Evolutionary conservation across 2,888 invertebrate species (phyloP), one percentile per base, ranked within the genome.

Genomic region (Mycalesis mineus): DNA sequence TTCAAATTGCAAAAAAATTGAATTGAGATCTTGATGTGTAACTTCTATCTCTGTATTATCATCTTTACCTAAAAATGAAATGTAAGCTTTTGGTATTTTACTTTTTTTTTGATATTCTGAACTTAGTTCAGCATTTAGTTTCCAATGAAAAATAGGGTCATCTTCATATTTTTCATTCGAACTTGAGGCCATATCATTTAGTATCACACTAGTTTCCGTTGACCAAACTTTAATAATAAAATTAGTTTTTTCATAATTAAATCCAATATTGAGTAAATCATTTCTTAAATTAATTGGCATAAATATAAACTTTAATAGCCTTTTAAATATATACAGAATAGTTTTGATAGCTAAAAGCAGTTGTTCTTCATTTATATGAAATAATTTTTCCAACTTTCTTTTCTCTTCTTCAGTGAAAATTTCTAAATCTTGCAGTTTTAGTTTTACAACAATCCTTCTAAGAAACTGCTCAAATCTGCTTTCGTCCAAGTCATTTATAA

Each of bases 91-190:
- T 40, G 88, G 80, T 11, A 82, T 66, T 68, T 86, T 88, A 63
- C 79, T 75, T 65, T 84, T 88, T 64, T 84, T 88, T 15, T 77
- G 75, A 63, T 73, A 77, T 55, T 82, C 81, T 37, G 88, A 88
- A 72, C 88, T 86, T 45, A 89, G 68, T 66, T 89, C 89, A 49
- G 86, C 83, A 76, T 85, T 86, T 55, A 88, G 66, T 64, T 80
- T 82, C 82, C 84, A 89, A 37, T 80, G 70, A 64, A 88, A 78
- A 58, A 77, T 71, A 22, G 83, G 61, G 9, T 66, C 59, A 39
- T 78, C 73, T 55, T 68, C 71, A 52, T 65, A 65, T 52, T 75
- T 72, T 42, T 75, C 70, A 42, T 68, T 67, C 39, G 67, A 50
- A 47, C 73, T 72, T 37, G 73, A 65, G 40, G 75, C 73, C 51